Evolutionary conservation across 2,888 invertebrate genomes (phyloP).

Genomic region (Pinctada fucata): DNA sequence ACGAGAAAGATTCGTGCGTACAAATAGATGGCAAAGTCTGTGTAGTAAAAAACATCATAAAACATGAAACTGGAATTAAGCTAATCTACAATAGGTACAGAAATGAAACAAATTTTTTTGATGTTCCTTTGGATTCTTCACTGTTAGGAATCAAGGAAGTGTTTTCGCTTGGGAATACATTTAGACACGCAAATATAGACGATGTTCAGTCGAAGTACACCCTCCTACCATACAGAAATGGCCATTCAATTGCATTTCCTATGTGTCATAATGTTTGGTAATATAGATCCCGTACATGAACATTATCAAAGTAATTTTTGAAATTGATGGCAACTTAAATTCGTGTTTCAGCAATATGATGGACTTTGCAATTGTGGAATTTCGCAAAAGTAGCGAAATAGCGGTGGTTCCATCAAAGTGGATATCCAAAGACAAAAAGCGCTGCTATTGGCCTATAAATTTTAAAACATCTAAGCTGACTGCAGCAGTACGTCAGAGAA

Average conservation of each 20-base stretch:
- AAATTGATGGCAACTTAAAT: too few species aligned
- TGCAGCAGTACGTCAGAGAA: too few species aligned
- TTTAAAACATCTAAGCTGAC: too few species aligned
- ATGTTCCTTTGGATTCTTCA: slow-evolving; percentile 6
- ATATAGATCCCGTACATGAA: not conserved
- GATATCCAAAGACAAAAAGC: not conserved
- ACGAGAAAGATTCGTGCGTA: slow-evolving; percentile 15
- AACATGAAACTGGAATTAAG: not conserved
- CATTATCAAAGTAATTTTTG: too few species aligned
- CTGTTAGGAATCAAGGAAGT: slow-evolving; percentile 5
- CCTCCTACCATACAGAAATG: slow-evolving; percentile 10
- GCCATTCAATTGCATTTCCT: slow-evolving; percentile 12
- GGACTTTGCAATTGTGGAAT: slow-evolving; percentile 11
- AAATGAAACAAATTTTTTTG: slow-evolving; percentile 5
- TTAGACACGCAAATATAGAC: not conserved
- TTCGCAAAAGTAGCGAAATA: not conserved
- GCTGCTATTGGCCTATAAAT: not conserved
- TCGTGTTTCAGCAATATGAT: not conserved
- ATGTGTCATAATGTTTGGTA: slow-evolving; percentile 15
- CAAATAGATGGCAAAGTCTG: slow-evolving; percentile 9
- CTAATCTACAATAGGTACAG: not conserved
- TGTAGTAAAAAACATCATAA: slow-evolving; percentile 12
- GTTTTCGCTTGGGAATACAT: not conserved
- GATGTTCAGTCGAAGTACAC: slow-evolving; percentile 16
- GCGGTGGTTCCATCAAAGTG: slow-evolving; percentile 6